Percentiles rank a stretch among this genome's conserved stretches.
phyloP scores from a whole-genome alignment of 2,113 vertebrate genomes.

The Riparia riparia region DNA sequence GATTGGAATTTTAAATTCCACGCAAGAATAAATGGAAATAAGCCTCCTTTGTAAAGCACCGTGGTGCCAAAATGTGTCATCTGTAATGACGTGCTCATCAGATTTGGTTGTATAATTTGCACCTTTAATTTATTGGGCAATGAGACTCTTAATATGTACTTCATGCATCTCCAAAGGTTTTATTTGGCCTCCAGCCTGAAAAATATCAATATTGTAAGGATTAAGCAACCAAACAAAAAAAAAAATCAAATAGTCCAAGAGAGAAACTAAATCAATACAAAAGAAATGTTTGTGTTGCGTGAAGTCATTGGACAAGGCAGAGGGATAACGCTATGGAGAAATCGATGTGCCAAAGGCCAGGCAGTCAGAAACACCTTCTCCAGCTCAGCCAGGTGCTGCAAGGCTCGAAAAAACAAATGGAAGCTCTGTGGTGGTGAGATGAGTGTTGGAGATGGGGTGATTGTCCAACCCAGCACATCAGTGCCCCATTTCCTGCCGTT shows the following conservation, averaged over 20 bases:
- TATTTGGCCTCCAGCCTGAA: neutral
- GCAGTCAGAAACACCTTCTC: neutral
- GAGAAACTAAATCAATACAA: neutral
- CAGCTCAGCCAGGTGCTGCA: neutral
- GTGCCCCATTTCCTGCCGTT: neutral
- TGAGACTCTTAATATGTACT: neutral
- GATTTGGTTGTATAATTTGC: neutral
- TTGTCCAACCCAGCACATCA: fast-evolving
- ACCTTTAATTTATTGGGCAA: slow-evolving; percentile 6
- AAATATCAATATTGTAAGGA: slow-evolving; percentile 23
- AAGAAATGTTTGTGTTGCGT: neutral
- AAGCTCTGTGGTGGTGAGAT: fast-evolving
- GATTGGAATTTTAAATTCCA: slow-evolving; percentile 21
- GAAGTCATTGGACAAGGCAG: neutral
- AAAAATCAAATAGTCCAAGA: neutral
- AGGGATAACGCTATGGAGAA: neutral
- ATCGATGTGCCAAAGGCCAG: neutral
- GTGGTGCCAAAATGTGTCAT: neutral
- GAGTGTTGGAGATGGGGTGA: fast-evolving
- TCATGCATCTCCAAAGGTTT: slow-evolving; percentile 20
- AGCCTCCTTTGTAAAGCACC: neutral
- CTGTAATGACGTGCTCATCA: neutral
- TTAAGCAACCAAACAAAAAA: slow-evolving; percentile 8
- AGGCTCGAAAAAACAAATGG: fast-evolving
- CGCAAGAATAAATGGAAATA: neutral